These are phyloP conservation scores for Luperina nickerlii DNA, from an alignment of 2,888 invertebrate genomes.

Conservation along the genomic window DNA sequence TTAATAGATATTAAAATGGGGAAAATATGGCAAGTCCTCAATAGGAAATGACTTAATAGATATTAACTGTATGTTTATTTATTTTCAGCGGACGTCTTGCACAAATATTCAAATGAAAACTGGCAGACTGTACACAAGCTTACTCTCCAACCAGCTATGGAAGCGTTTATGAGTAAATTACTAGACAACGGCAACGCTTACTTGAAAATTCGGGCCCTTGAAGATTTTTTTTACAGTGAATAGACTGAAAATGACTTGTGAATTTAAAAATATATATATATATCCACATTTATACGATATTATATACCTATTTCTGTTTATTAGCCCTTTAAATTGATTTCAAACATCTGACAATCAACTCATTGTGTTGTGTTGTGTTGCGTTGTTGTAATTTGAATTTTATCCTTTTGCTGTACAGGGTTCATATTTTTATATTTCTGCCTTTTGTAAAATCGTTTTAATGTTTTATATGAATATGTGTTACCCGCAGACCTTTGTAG, in stretches of 20 bases:
- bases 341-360: too few relatives aligned
- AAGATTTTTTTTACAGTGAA: conserved; percentile 12
- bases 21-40: not conserved
- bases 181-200: conserved; percentile 15
- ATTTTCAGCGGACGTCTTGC: conserved; percentile 12
- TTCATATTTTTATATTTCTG: too few relatives aligned
- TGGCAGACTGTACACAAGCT: conserved; percentile 17
- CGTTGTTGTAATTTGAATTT: too few relatives aligned
- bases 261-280: not conserved
- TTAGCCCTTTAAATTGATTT: not conserved
- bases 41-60: not conserved
- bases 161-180: conserved; percentile 23
- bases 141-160: conserved; percentile 16
- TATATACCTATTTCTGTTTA: not conserved
- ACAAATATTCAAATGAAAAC: conserved; percentile 26
- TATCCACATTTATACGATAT: not conserved
- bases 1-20: not conserved
- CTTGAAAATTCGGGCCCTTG: not conserved
- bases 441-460: too few relatives aligned
- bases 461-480: too few relatives aligned
- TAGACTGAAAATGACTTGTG: not conserved
- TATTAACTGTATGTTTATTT: not conserved
- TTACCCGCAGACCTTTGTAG: too few relatives aligned
- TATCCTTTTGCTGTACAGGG: too few relatives aligned
- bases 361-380: too few relatives aligned